Conservation (phyloP, 2,888 invertebrate genomes). For the Orgyia antiqua region DNA sequence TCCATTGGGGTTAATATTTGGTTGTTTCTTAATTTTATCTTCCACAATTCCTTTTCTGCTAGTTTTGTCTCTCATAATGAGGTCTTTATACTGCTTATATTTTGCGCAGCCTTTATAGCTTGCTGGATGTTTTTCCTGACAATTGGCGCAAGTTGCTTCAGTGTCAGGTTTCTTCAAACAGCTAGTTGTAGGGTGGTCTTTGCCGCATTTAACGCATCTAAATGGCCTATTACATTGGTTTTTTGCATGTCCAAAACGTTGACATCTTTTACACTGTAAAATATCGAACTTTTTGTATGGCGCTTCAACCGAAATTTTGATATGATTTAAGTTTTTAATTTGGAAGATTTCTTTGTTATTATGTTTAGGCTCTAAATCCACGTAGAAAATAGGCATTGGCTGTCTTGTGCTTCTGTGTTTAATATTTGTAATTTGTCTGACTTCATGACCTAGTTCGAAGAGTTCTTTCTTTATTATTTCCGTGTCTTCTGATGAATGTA, state of each 20-base stretch:
- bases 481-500: conserved; percentile 1
- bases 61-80: neutral
- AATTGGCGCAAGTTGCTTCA: conserved; percentile 3
- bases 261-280: conserved; percentile 5
- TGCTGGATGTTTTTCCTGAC: conserved; percentile 3
- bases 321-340: neutral
- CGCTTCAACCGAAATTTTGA: conserved; percentile 6
- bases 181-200: conserved; percentile 2
- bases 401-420: neutral
- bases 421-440: neutral
- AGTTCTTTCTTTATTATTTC: neutral
- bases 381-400: conserved; percentile 1
- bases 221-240: conserved; percentile 1
- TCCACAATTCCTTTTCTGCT: neutral
- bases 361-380: conserved; percentile 3
- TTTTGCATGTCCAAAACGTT: conserved; percentile 5
- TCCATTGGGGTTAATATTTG: neutral
- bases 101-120: conserved; percentile 5
- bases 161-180: conserved; percentile 4
- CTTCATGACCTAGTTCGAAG: neutral
- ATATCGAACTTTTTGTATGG: conserved; percentile 4
- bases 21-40: neutral
- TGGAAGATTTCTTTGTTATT: conserved; percentile 6
- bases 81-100: conserved; percentile 2
- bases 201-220: conserved; percentile 4